These are phyloP conservation scores for Aspidiotus destructor DNA, from an alignment of 2,888 invertebrate genomes.

Conservation along the genomic window DNA sequence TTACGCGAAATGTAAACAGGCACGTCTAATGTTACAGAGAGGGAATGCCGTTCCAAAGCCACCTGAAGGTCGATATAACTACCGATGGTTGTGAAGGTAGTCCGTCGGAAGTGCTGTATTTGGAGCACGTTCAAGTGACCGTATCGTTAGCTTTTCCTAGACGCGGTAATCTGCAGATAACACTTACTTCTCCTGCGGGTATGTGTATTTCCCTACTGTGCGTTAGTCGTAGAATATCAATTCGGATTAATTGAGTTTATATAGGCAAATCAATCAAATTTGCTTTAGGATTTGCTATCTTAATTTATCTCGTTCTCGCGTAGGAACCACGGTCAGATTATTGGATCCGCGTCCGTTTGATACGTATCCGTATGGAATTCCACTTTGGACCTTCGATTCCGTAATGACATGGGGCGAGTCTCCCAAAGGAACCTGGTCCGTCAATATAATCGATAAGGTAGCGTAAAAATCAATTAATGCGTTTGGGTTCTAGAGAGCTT, in stretches of 20 bases:
- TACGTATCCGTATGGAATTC: constrained; percentile 57
- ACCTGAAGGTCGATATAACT: not conserved
- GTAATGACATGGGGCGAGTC: constrained; percentile 85
- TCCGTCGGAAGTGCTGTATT: constrained; percentile 43
- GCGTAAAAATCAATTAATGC: not conserved
- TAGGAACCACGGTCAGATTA: constrained; percentile 61
- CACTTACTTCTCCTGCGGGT: constrained; percentile 69
- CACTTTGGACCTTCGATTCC: constrained; percentile 76
- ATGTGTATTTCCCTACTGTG: too few relatives aligned
- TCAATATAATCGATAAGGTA: constrained; percentile 47
- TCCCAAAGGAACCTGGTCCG: constrained; percentile 61
- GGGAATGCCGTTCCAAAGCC: too few relatives aligned
- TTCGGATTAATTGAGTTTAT: too few relatives aligned
- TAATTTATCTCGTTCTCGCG: not conserved
- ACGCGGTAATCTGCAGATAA: constrained; percentile 67
- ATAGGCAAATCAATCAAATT: too few relatives aligned
- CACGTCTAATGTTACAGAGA: too few relatives aligned
- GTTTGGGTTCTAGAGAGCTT: too few relatives aligned
- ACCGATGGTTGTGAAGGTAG: constrained; percentile 37
- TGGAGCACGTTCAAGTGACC: constrained; percentile 75
- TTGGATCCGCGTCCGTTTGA: constrained; percentile 61
- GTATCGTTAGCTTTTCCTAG: constrained; percentile 58
- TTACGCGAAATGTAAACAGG: too few relatives aligned
- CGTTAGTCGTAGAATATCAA: not conserved
- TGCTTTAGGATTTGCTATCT: too few relatives aligned